Evolutionary conservation across 2,888 invertebrate genomes (phyloP).

Genomic region (Myopa tessellatipennis): DNA sequence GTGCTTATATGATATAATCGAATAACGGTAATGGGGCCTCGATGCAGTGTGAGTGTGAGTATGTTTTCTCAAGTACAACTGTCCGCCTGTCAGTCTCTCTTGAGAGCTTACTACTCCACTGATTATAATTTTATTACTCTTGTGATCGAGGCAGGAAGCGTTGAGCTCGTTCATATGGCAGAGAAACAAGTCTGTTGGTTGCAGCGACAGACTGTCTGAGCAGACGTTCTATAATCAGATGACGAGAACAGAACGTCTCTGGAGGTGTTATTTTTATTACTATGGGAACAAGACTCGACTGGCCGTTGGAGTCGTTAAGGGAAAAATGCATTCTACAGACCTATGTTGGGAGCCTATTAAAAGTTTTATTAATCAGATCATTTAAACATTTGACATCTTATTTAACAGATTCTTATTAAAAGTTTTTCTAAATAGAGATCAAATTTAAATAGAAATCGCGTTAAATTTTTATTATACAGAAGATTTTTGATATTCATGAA

Average conservation of each 20-base stretch:
- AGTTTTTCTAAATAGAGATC: too few species aligned
- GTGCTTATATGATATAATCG: not conserved
- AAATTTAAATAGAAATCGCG: too few species aligned
- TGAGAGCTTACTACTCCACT: constrained; percentile 27
- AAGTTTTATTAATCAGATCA: too few species aligned
- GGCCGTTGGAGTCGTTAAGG: not conserved
- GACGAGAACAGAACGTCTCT: not conserved
- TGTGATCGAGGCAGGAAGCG: constrained; percentile 45
- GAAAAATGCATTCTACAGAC: not conserved
- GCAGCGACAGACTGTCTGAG: constrained; percentile 26
- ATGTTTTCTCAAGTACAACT: constrained; percentile 13
- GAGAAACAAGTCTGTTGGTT: constrained; percentile 24
- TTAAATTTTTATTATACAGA: too few species aligned
- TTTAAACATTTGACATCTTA: too few species aligned
- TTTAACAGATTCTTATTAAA: too few species aligned
- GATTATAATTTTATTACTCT: constrained; percentile 51
- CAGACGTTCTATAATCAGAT: not conserved
- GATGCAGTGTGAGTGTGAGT: not conserved
- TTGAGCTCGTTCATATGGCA: not conserved
- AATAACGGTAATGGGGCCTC: too few species aligned
- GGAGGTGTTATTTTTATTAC: not conserved
- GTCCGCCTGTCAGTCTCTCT: constrained; percentile 28
- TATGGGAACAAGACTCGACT: not conserved
- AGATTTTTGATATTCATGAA: too few species aligned
- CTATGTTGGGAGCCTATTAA: too few species aligned